phyloP scores from a whole-genome alignment of 2,888 invertebrate species.

The Xestobium rufovillosum region DNA sequence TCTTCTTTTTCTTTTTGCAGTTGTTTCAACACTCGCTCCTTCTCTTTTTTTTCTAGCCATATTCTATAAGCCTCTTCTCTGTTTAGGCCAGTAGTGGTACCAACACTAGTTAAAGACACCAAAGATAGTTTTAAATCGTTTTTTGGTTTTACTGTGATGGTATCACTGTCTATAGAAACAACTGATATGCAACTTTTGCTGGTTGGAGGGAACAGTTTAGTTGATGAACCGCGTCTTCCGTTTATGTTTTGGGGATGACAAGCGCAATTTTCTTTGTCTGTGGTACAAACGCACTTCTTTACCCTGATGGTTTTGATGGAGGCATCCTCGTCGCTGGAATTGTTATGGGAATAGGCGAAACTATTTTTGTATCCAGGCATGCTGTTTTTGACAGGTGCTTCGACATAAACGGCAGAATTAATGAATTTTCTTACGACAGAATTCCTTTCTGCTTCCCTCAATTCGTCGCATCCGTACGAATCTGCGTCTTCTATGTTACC shows the following conservation, averaged over 20 bases:
- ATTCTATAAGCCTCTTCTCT: conserved; percentile 29
- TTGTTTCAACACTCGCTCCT: conserved; percentile 30
- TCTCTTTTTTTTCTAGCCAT: conserved; percentile 47
- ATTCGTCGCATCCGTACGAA: too few relatives aligned
- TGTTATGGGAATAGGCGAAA: conserved; percentile 22
- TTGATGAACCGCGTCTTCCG: too few relatives aligned
- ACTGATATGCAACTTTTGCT: not conserved
- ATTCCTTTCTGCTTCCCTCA: too few relatives aligned
- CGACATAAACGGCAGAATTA: conserved; percentile 55
- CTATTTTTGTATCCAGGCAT: conserved; percentile 27
- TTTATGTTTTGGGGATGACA: conserved; percentile 23
- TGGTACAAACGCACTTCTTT: conserved; percentile 31
- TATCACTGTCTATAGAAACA: conserved; percentile 4
- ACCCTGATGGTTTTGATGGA: conserved; percentile 22
- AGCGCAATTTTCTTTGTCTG: conserved; percentile 26
- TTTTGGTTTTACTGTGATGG: not conserved
- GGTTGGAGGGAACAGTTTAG: too few relatives aligned
- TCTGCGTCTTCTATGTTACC: too few relatives aligned
- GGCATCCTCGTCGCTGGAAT: conserved; percentile 20
- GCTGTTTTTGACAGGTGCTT: conserved; percentile 37
- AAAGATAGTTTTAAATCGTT: conserved; percentile 22
- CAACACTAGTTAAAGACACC: conserved; percentile 16
- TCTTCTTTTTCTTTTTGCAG: conserved; percentile 30
- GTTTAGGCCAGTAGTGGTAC: conserved; percentile 13
- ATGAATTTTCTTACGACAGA: conserved; percentile 46